Base-by-base conservation (phyloP, 2,888 invertebrate genomes). In the Beris morrisii region DNA sequence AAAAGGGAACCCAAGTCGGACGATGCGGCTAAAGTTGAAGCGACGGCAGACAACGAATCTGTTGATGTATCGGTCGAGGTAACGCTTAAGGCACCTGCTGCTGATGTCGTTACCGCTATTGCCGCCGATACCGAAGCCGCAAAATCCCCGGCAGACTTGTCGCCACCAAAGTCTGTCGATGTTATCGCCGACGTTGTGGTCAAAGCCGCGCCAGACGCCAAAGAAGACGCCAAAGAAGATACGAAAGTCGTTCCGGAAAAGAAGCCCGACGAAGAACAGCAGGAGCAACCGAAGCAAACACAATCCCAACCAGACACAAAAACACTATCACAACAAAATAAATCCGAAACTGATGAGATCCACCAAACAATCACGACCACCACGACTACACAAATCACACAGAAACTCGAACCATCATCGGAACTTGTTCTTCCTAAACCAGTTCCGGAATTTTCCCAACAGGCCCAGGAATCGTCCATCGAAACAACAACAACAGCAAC, bases 61-160 rank as follows among this genome's bases (percentile, higher is more conserved):
- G 46, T 28, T 11, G 65, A 65, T 44, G 52, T 57, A 43, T 22
- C 48, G 15, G 57, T 57, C 28, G 53, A 55, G 22, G 22, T 56
- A 13, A 46, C 48, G 4, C 30, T 57, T 13, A 65, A 56, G 13
- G 65, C 52, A 11, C 50, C 58, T 11, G 15, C 53, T 22, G 3
- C 22, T 22, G 22, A 1, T 2, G 22, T 22, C 22, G 22, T 22
- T 22, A 38, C n/a, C 43, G n/a, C n/a, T n/a, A n/a, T n/a, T n/a
- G n/a, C n/a, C n/a, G 9, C 11, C 30, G 64, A 54, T 15, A 48
- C 31, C 46, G 22, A 65, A 43, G 64, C 50, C 5, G 9, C 4
- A 55, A 59, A 64, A 30, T 69, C 65, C 53, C 48, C 61, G n/a
- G 48, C 22, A 32, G 61, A 66, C 32, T 53, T 11, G n/a, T 48